These are phyloP conservation scores for Delphinus delphis DNA, from an alignment of 2,113 vertebrate genomes.

Conservation along the genomic window DNA sequence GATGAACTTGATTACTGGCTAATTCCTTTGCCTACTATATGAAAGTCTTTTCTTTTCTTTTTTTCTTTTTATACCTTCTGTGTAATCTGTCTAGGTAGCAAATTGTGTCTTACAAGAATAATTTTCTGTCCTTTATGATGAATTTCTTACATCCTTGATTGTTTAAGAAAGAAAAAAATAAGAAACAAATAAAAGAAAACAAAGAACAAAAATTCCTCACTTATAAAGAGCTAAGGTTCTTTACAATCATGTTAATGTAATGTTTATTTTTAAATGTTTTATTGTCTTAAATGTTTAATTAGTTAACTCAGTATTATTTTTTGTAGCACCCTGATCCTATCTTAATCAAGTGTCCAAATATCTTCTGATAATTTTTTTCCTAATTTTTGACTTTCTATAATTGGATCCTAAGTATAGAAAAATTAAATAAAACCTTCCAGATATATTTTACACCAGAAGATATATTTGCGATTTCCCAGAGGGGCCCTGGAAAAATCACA, in stretches of 20 bases:
- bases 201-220: neutral
- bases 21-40: neutral
- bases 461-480: neutral
- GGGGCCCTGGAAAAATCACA: neutral
- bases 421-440: neutral
- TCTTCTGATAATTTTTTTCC: neutral
- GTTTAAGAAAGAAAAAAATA: neutral
- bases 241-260: neutral
- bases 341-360: neutral
- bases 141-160: neutral
- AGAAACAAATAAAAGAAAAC: neutral
- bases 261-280: neutral
- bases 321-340: neutral
- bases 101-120: neutral
- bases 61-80: neutral
- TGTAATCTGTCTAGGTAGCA: neutral
- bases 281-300: conserved; percentile 16
- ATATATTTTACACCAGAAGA: neutral
- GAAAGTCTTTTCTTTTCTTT: neutral
- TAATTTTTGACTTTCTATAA: neutral
- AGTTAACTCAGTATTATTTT: neutral
- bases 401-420: neutral
- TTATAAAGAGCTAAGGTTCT: neutral
- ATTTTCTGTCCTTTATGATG: neutral
- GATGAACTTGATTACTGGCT: neutral